Evolutionary conservation across 2,797 vertebrate species (phyloP), one percentile per base, ranked within the genome.

Genomic region (Microctenopoma stevenorrisi): DNA sequence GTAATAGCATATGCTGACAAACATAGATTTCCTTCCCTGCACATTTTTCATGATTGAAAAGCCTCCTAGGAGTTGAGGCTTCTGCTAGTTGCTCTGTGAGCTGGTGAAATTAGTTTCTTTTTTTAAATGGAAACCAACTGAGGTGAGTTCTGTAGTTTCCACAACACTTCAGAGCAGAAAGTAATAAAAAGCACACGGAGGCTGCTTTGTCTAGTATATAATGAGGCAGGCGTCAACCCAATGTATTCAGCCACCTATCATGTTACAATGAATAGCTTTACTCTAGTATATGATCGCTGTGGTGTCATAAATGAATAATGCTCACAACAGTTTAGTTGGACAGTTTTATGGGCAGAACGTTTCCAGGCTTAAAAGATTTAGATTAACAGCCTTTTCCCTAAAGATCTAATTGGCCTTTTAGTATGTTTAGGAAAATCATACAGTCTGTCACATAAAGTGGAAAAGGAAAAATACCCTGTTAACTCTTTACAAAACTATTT

Each of bases 61-160:
- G 18, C 30, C 35, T 64, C 37, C 22, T 51, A 37, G 72, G 22
- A 68, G 13, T 28, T 72, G 67, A 64, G 50, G 65, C 33, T 79
- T 46, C 11, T 49, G 37, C 44, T 50, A 43, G 35, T 22, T 33
- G 3, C 28, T 69, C 44, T 64, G 40, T 53, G 28, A 53, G 33
- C 28, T 76, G 30, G 4, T 56, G 11, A 37, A 54, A 55, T 40
- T 49, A 46, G n/a, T 28, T 58, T 38, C 28, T 59, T 44, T 43
- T 22, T 33, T 33, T 55, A 67, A 50, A 65, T 68, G 28, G n/a
- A 25, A 33, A 64, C 56, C 66, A 60, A 37, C 38, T 51, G 66
- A 76, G 37, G 10, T 61, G 25, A 67, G 15, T 25, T 6, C 30
- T 33, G 30, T 5, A 33, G 22, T 64, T 78, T 67, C 50, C 66